Evolutionary conservation across 2,888 invertebrate genomes (phyloP), one percentile per base, ranked within the genome.

Genomic region (Rutpela maculata): DNA sequence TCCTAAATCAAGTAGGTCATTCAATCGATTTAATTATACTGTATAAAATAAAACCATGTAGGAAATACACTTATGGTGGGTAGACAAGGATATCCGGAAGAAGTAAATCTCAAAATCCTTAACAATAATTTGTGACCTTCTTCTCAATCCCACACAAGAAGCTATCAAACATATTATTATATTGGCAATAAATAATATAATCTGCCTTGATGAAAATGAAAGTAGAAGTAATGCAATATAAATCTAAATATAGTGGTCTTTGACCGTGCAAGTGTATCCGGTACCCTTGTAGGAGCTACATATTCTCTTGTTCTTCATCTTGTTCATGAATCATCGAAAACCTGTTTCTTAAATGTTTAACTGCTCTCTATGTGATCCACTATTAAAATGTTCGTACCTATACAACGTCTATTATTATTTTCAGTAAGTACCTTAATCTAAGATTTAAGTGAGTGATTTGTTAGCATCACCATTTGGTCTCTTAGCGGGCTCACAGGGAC

Each of bases 231-330:
- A 35, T 18, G 17, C 31, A 35, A 11, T 18, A 55, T 56, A 56
- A 56, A n/a, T 22, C 50, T 7, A 26, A 50, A 67, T n/a, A n/a
- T 1, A 22, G n/a, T 56, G 73, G 73, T 76, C 73, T 73, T 76
- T 76, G 73, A 76, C 73, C 76, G 55, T 74, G 19, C 56, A 31
- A 35, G 56, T 68, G 43, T 50, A 65, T 77, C 77, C 74, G 77
- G 69, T 77, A 69, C 60, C 77, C 77, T 77, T 77, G 68, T 18
- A 15, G 65, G 68, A 68, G 74, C 60, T 50, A 57, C 72, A 26
- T 57, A 59, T 59, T 69, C 59, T 35, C 69, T 12, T 57, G 35
- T 38, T 69, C 69, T 69, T 59, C 69, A 35, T 69, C 57, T 31
- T 59, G 59, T 31, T 12, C n/a, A n/a, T 57, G 69, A 69, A 2